Base-by-base conservation (phyloP, 2,797 vertebrate species). In the Sphaeramia orbicularis region DNA sequence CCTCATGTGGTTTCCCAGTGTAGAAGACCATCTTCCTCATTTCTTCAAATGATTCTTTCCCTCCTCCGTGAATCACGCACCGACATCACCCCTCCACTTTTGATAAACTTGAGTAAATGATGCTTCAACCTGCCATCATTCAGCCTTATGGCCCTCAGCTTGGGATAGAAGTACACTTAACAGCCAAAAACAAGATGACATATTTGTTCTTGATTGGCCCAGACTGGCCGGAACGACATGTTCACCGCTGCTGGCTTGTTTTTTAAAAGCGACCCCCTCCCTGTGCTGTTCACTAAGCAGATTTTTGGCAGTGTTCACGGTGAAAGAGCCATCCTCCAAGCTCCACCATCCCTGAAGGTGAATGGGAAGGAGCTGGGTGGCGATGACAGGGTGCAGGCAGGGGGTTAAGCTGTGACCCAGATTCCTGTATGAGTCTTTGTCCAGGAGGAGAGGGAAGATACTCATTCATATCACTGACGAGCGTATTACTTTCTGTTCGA, bases 361-460 rank as follows among this genome's bases (percentile, higher is more conserved):
- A 83, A 89, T 77, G 80, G 70, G 75, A 84, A 77, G 76, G 62
- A 81, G 64, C 80, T 10, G 69, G 71, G 74, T 63, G 11, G 63
- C 12, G 4, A 48, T 51, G 66, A 47, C 65, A 42, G 62, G 44
- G 51, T 35, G 79, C 45, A 75, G 19, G 69, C 56, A 14, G 87
- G 87, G 87, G 88, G 88, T 74, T 84, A 83, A 89, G 84, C 86
- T 52, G 51, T 90, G 88, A 88, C 88, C 88, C 81, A 90, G 81
- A 84, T 90, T 78, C 60, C 62, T 70, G 45, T 72, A 38, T 7
- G 3, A 65, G 63, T 50, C 88, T 88, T 90, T 90, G 88, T 90
- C 67, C 61, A 24, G 58, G 47, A 77, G 50, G 64, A 65, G 53
- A 71, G 66, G 71, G 78, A 55, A 74, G 76, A 81, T 63, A 60